Evolutionary conservation across 2,797 vertebrate genomes (phyloP).

Genomic region (Rhinatrema bivittatum): DNA sequence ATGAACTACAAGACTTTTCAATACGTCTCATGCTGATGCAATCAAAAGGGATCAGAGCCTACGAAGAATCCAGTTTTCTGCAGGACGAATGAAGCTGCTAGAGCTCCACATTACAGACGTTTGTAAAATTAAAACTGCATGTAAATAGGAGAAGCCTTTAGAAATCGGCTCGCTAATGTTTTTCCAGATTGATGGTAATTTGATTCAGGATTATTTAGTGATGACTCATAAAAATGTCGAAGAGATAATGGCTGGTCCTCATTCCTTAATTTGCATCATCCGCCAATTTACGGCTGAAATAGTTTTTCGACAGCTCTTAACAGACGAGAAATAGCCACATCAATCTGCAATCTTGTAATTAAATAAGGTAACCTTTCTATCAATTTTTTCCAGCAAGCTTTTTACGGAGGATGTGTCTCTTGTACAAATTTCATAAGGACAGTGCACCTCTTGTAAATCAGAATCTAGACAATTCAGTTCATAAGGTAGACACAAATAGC

Average conservation of each 20-base stretch:
- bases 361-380: background rate
- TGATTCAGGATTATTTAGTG: conserved; percentile 13
- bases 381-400: too few species aligned
- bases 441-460: too few species aligned
- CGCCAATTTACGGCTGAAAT: conserved; percentile 1
- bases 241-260: conserved; percentile 6
- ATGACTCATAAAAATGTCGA: background rate
- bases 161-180: background rate
- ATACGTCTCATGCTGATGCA: too few species aligned
- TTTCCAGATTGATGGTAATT: background rate
- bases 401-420: too few species aligned
- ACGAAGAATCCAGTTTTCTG: too few species aligned
- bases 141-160: conserved; percentile 9
- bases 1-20: too few species aligned
- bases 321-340: background rate
- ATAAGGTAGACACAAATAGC: too few species aligned
- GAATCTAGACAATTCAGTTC: too few species aligned
- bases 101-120: too few species aligned
- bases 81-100: too few species aligned
- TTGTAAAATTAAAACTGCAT: background rate
- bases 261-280: conserved; percentile 11
- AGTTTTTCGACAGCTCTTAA: background rate
- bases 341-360: background rate
- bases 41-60: too few species aligned
- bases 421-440: too few species aligned